Evolutionary conservation across 2,888 invertebrate species (phyloP).

Genomic region (Pammene fasciana): DNA sequence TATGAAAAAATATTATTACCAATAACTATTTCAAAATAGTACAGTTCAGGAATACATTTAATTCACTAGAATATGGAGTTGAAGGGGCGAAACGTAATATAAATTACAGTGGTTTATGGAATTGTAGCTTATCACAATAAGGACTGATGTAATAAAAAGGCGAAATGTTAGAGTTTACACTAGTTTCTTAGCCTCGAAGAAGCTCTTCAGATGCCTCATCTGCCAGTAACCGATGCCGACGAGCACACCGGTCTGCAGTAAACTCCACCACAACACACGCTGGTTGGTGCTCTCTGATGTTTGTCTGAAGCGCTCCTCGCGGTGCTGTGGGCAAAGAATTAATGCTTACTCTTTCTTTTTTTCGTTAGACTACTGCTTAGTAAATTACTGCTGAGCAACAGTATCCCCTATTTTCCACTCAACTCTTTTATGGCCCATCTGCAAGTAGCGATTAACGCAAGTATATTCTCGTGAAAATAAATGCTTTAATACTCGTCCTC

Average conservation of each 20-base stretch:
- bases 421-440: too few species aligned
- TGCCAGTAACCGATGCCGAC: constrained; percentile 99
- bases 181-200: constrained; percentile 99
- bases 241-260: constrained; percentile 95
- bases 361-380: too few species aligned
- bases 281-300: constrained; percentile 99
- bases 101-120: too few species aligned
- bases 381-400: too few species aligned
- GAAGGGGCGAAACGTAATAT: too few species aligned
- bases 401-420: too few species aligned
- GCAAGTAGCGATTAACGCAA: too few species aligned
- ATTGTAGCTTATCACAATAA: neutral
- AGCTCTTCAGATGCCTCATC: constrained; percentile 99
- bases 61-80: too few species aligned
- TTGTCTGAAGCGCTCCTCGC: constrained; percentile 98
- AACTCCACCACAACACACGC: constrained; percentile 98
- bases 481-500: too few species aligned
- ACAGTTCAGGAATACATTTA: too few species aligned
- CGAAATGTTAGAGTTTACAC: constrained; percentile 80
- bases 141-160: neutral
- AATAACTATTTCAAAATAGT: neutral
- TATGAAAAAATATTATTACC: neutral
- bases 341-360: neutral
- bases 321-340: constrained; percentile 86
- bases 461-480: too few species aligned